Evolutionary conservation across 2,888 invertebrate genomes (phyloP).

Genomic region (Coleophora deauratella): DNA sequence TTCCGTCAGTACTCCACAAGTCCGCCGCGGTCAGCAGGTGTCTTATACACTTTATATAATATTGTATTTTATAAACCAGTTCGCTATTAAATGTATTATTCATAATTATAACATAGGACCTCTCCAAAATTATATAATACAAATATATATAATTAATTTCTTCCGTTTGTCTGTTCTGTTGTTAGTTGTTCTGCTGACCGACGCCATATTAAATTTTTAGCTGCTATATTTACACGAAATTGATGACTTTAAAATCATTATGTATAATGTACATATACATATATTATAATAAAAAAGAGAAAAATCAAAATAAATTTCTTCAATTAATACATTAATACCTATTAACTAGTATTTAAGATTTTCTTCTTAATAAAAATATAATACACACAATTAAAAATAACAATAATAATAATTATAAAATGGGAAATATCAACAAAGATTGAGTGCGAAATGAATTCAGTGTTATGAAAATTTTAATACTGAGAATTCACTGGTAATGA

Average conservation of each 20-base stretch:
- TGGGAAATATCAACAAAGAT: slow-evolving; percentile 54
- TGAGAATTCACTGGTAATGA: slow-evolving; percentile 47
- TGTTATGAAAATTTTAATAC: slow-evolving; percentile 41
- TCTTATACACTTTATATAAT: slow-evolving; percentile 25
- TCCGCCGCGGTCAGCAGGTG: slow-evolving; percentile 40
- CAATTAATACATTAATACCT: slow-evolving; percentile 72
- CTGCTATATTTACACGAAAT: slow-evolving; percentile 69
- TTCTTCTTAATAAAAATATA: slow-evolving; percentile 71
- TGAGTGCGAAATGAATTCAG: slow-evolving; percentile 35
- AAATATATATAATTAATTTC: slow-evolving; percentile 64
- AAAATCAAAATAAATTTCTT: slow-evolving; percentile 72
- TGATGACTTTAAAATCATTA: slow-evolving; percentile 63
- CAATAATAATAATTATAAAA: slow-evolving; percentile 61
- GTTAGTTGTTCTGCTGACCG: slow-evolving; percentile 52
- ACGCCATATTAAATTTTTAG: slow-evolving; percentile 46
- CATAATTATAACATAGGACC: slow-evolving; percentile 38
- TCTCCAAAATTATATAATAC: slow-evolving; percentile 60
- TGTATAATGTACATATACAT: slow-evolving; percentile 69
- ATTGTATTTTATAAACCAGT: slow-evolving; percentile 46
- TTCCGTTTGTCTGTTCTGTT: slow-evolving; percentile 23
- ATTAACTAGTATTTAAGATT: slow-evolving; percentile 70
- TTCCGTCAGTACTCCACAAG: slow-evolving; percentile 38
- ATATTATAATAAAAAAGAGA: slow-evolving; percentile 68
- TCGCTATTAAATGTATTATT: slow-evolving; percentile 37
- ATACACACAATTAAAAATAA: slow-evolving; percentile 60